phyloP scores from a whole-genome alignment of 2,888 invertebrate genomes.

The Cephus pulcher region DNA sequence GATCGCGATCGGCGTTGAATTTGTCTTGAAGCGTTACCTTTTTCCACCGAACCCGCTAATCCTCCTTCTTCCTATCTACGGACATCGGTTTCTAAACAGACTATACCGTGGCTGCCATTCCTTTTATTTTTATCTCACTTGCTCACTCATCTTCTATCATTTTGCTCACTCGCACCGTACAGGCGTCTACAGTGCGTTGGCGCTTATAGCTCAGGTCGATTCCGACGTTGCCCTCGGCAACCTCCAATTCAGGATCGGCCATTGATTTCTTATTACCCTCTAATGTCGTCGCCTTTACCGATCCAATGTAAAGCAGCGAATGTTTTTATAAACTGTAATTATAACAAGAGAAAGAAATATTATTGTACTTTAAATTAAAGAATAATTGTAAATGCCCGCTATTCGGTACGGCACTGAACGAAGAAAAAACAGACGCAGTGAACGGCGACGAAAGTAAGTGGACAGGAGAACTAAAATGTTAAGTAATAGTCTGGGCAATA shows the following conservation, averaged over 20 bases:
- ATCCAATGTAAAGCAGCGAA: background rate
- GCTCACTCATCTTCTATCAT: background rate
- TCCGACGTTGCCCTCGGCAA: background rate
- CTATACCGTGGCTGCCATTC: background rate
- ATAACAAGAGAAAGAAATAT: background rate
- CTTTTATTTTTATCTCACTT: background rate
- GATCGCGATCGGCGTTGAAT: conserved; percentile 6
- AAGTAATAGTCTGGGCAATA: background rate
- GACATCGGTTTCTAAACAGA: background rate
- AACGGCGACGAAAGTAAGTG: background rate
- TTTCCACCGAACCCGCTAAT: background rate
- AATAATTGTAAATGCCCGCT: background rate
- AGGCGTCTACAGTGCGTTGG: background rate
- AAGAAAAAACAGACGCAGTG: background rate
- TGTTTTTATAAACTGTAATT: background rate
- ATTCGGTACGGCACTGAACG: background rate
- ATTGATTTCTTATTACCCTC: background rate
- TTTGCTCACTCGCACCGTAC: background rate
- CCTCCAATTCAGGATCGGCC: background rate
- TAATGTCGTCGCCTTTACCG: background rate
- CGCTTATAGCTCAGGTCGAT: background rate
- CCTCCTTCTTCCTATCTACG: background rate
- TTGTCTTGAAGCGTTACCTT: background rate
- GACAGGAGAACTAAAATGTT: background rate
- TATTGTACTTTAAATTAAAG: too few species aligned